phyloP scores from a whole-genome alignment of 2,113 vertebrate species.

The Maylandia zebra region DNA sequence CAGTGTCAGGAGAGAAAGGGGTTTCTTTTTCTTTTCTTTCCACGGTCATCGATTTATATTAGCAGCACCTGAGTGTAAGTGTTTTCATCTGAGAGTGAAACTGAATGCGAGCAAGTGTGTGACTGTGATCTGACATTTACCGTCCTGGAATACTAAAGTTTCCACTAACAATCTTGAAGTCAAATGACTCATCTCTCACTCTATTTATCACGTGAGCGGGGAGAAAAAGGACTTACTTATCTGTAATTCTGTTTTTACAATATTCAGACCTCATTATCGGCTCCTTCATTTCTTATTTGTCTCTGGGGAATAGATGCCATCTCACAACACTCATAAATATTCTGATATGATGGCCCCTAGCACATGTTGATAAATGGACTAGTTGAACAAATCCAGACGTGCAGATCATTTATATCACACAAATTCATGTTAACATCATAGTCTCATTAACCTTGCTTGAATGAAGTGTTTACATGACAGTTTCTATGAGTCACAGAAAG shows the following conservation, averaged over 20 bases:
- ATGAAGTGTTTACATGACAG: neutral
- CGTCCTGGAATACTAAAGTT: neutral
- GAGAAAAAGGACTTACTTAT: neutral
- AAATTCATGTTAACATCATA: neutral
- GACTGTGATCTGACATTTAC: conserved; percentile 7
- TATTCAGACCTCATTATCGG: neutral
- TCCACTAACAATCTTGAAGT: neutral
- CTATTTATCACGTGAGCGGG: accelerated
- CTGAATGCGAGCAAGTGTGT: neutral
- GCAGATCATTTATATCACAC: neutral
- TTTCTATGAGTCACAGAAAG: neutral
- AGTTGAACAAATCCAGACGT: neutral
- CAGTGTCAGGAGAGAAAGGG: neutral
- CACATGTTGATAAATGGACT: neutral
- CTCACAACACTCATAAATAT: neutral
- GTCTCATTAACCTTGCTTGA: neutral
- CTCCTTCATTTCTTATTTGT: neutral
- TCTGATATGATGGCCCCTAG: neutral
- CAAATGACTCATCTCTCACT: neutral
- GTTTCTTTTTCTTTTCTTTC: neutral
- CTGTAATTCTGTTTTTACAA: neutral
- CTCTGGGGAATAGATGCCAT: neutral
- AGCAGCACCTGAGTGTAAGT: neutral
- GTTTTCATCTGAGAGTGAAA: neutral
- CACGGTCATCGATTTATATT: neutral